A percentile compares a stretch with the other conserved stretches of the same genome.
Conservation (phyloP, 2,113 vertebrate species). For the Sclerurus mexicanus region DNA sequence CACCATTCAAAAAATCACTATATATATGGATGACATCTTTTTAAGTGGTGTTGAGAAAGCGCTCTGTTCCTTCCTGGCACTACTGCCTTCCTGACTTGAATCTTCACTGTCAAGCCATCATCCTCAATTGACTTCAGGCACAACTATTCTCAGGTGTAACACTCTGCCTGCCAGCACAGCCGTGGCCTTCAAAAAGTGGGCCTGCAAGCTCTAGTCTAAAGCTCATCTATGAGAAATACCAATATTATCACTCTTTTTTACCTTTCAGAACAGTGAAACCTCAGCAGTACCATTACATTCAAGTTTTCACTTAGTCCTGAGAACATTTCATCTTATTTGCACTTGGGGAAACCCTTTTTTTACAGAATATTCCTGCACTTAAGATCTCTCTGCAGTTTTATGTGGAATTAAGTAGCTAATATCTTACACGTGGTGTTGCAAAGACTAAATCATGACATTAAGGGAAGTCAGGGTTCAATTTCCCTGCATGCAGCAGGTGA, state of each 20-base stretch:
- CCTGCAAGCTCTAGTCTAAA: background rate
- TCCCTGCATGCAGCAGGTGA: background rate
- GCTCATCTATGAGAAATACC: background rate
- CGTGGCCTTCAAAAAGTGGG: background rate
- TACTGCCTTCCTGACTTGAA: background rate
- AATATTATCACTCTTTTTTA: background rate
- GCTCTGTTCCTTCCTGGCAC: background rate
- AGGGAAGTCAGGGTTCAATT: background rate
- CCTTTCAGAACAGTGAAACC: background rate
- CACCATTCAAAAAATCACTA: background rate
- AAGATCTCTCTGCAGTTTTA: background rate
- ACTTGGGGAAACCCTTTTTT: background rate
- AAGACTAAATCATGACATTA: background rate
- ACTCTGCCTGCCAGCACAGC: background rate
- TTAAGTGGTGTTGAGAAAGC: background rate
- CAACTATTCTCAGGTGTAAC: background rate
- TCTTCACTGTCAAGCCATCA: background rate
- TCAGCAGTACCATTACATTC: background rate
- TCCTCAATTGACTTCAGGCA: background rate
- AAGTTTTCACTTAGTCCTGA: background rate
- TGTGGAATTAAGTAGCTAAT: background rate
- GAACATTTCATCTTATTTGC: background rate
- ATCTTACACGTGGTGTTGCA: background rate
- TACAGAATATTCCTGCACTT: background rate
- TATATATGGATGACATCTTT: background rate